Evolutionary conservation across 2,113 vertebrate species (phyloP).

Genomic region (Blennius ocellaris): DNA sequence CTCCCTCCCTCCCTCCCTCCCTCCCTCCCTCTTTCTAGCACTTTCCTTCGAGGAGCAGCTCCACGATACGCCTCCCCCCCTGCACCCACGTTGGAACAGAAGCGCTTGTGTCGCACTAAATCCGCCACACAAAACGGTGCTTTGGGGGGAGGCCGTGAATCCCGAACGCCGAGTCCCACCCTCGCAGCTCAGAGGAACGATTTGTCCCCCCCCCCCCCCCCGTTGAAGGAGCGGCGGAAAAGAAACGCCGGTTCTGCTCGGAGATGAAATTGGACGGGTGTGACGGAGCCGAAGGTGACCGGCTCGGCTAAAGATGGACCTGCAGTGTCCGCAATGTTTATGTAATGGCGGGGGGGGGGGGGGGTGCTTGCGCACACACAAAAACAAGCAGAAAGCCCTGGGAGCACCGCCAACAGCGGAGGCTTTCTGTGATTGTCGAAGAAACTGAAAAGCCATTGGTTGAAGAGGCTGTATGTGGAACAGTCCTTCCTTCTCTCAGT

Average conservation of each 20-base stretch:
- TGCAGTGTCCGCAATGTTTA: conserved; percentile 31
- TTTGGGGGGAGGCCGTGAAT: background rate
- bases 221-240: too few species aligned
- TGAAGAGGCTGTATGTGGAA: background rate
- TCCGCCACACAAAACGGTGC: background rate
- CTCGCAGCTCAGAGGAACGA: background rate
- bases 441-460: conserved; percentile 11
- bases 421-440: conserved; percentile 2
- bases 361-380: conserved; percentile 8
- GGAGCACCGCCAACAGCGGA: conserved; percentile 30
- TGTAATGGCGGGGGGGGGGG: conserved; percentile 14
- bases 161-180: background rate
- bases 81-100: background rate
- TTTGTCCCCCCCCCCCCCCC: too few species aligned
- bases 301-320: conserved; percentile 1
- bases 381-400: conserved; percentile 11
- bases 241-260: too few species aligned
- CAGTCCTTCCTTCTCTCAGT: background rate
- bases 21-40: conserved; percentile 1
- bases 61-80: conserved; percentile 4
- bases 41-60: too few species aligned
- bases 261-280: background rate
- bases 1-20: conserved; percentile 3
- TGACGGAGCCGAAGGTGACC: conserved; percentile 4
- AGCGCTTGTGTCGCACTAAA: background rate